Evolutionary conservation across 2,797 vertebrate species (phyloP).

Genomic region (Oreortyx pictus): DNA sequence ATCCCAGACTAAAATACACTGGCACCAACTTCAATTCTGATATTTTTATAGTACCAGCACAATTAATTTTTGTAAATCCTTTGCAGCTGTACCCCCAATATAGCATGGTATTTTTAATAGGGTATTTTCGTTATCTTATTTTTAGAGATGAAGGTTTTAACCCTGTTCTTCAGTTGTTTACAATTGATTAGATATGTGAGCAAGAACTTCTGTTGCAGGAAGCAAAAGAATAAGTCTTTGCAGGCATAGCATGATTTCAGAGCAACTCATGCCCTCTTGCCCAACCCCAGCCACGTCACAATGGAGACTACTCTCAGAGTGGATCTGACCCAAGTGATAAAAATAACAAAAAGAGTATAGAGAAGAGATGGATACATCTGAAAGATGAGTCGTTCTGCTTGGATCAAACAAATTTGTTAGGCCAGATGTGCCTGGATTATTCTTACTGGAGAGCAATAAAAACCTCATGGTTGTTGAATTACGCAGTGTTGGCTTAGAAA

Average conservation of each 20-base stretch:
- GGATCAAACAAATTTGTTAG: constrained; percentile 5
- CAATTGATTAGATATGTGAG: background rate
- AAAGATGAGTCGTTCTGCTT: background rate
- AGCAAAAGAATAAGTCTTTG: background rate
- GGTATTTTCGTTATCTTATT: constrained; percentile 28
- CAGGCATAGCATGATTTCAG: background rate
- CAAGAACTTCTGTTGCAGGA: background rate
- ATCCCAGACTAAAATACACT: constrained; percentile 49
- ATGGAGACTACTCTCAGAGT: background rate
- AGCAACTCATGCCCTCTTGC: background rate
- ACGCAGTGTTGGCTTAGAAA: constrained; percentile 38
- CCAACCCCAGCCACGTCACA: background rate
- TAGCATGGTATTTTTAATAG: constrained; percentile 37
- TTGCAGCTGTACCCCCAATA: constrained; percentile 59
- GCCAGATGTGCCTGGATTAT: constrained; percentile 41
- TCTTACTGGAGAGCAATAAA: constrained; percentile 45
- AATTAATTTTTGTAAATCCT: constrained; percentile 57
- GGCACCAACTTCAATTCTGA: constrained; percentile 31
- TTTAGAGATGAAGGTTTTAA: constrained; percentile 26
- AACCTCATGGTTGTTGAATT: constrained; percentile 19
- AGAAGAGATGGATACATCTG: background rate
- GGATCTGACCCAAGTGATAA: background rate
- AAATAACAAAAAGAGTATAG: background rate
- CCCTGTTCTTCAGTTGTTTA: background rate
- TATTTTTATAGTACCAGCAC: constrained; percentile 50